Base-by-base conservation (phyloP, 2,797 vertebrate genomes). In the Dendrocincla fuliginosa region DNA sequence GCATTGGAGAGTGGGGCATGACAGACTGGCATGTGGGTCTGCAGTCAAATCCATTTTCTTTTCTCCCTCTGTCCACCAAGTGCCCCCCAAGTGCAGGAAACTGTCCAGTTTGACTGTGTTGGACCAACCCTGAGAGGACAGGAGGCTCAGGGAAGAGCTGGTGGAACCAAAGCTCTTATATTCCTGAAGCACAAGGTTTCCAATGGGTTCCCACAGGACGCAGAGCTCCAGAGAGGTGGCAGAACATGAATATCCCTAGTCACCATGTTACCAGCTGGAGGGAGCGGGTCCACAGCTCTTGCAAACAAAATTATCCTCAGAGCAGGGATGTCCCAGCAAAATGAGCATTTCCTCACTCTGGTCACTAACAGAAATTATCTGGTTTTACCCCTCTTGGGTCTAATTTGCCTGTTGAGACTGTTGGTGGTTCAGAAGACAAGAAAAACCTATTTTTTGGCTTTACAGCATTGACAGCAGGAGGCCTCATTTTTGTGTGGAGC, bases 251-350 rank as follows among this genome's bases (percentile, higher is more conserved):
- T 6, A 5, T 12, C 33, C 39, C 50, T 41, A 39, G 22, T 39
- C 24, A 46, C 9, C 39, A 3, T 0, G 0, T 19, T 49, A 37
- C 1, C 32, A 60, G 24, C 30, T 23, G 16, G 28, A 6, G 5
- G 68, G 13, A 53, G 12, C 8, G 4, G 74, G 50, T 28, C 17
- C 47, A 56, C 39, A 56, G 52, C 15, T 69, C 65, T 75, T 90
- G 19, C 10, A 55, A 63, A 71, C 13, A 10, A 10, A 70, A 14
- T 35, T 56, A 67, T 19, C 10, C 37, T 10, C 46, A 47, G 46
- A 81, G 27, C 33, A 74, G 42, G 73, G 16, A 32, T 2, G 1
- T 6, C 46, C 14, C 35, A 32, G 28, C 2, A 84, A 89, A 82
- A 70, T 0, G 3, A 79, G 10, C 1, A 16, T 87, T 73, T 77